phyloP scores from a whole-genome alignment of 2,888 invertebrate genomes.

The Volucella bombylans region DNA sequence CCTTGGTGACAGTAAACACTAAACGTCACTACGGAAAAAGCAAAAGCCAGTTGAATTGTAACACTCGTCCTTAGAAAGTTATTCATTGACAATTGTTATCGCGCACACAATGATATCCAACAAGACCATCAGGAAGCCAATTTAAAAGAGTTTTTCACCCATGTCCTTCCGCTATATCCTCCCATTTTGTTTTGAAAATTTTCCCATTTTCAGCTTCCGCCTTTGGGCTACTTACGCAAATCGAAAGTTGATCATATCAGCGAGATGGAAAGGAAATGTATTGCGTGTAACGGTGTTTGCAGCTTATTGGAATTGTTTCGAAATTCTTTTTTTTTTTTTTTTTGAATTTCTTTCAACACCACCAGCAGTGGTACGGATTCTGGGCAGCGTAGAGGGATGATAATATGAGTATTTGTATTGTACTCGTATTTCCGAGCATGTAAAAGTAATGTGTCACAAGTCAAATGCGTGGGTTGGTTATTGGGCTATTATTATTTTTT shows the following conservation, averaged over 20 bases:
- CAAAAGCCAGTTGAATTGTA: no score
- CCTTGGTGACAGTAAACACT: not conserved
- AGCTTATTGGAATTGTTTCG: conserved; percentile 55
- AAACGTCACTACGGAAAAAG: not conserved
- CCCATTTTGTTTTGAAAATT: conserved; percentile 7
- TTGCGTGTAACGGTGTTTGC: conserved; percentile 1
- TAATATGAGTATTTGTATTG: not conserved
- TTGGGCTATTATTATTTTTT: no score
- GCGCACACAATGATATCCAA: conserved; percentile 10
- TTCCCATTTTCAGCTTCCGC: conserved; percentile 36
- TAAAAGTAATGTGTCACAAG: no score
- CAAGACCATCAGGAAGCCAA: conserved; percentile 24
- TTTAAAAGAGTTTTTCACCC: conserved; percentile 31
- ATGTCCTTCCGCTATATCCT: conserved; percentile 13
- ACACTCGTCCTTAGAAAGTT: not conserved
- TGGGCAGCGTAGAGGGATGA: not conserved
- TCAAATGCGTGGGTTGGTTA: no score
- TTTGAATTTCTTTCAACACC: conserved; percentile 4
- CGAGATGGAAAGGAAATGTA: not conserved
- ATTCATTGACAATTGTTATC: conserved; percentile 15
- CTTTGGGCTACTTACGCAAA: conserved; percentile 34
- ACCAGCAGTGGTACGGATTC: not conserved
- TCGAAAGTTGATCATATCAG: conserved; percentile 54
- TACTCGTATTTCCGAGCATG: no score
- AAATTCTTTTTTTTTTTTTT: no score